Evolutionary conservation across 2,797 vertebrate genomes (phyloP).

Genomic region (Psittacula echo): DNA sequence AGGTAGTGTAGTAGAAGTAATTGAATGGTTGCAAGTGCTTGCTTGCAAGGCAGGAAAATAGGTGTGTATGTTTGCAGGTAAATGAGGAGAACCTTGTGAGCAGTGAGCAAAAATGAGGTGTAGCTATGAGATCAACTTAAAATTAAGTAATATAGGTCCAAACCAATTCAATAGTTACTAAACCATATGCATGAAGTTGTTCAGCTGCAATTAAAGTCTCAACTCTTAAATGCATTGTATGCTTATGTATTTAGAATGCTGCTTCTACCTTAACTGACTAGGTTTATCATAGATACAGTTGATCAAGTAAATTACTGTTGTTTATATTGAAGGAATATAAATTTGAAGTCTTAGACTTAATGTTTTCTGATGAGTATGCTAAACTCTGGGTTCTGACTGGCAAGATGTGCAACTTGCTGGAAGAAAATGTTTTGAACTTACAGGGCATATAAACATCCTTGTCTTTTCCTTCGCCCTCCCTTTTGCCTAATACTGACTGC

Average conservation of each 20-base stretch:
- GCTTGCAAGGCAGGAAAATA: constrained; percentile 5
- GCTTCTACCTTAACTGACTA: not conserved
- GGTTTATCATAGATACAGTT: not conserved
- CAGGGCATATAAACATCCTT: not conserved
- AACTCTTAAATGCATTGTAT: not conserved
- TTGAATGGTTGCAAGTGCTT: constrained; percentile 17
- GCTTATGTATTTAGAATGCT: not conserved
- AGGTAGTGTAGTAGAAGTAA: not conserved
- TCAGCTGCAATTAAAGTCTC: not conserved
- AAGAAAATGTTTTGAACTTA: constrained; percentile 44
- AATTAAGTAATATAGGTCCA: not conserved
- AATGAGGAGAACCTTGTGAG: not conserved
- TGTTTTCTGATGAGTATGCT: not conserved
- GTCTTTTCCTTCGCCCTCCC: not conserved
- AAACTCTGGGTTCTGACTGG: not conserved
- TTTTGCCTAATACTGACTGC: not conserved
- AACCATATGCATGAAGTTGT: not conserved
- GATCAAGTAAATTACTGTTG: not conserved
- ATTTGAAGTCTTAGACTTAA: not conserved
- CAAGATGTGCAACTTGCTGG: not conserved
- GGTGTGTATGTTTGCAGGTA: not conserved
- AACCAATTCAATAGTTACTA: not conserved
- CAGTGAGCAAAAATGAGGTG: constrained; percentile 34
- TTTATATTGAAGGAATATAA: not conserved
- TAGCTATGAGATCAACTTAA: not conserved